Evolutionary conservation across 2,797 vertebrate species (phyloP).

Genomic region (Apogon talboti): DNA sequence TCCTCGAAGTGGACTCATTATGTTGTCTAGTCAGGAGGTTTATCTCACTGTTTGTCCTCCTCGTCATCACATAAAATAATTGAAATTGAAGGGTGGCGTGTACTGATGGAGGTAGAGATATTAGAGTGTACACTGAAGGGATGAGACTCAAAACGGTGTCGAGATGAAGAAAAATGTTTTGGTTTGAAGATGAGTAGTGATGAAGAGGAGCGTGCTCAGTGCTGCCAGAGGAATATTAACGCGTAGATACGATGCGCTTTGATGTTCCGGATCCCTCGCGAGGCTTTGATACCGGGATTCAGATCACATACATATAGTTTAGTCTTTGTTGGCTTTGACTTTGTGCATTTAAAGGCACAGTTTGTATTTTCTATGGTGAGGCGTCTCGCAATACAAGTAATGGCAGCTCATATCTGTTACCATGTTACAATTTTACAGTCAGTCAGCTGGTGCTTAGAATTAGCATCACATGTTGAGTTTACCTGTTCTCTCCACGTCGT

Average conservation of each 20-base stretch:
- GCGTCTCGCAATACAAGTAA: too few species aligned
- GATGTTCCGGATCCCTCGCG: neutral
- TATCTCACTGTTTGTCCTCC: constrained; percentile 40
- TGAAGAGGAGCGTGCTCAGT: neutral
- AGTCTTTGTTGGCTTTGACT: neutral
- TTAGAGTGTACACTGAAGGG: neutral
- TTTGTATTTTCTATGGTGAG: too few species aligned
- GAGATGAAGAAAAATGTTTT: neutral
- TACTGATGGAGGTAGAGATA: neutral
- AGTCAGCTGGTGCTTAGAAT: too few species aligned
- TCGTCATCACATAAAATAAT: constrained; percentile 42
- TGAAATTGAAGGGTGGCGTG: constrained; percentile 36
- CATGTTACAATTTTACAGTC: too few species aligned
- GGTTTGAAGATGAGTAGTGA: neutral
- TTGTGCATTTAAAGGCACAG: too few species aligned
- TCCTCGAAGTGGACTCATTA: constrained; percentile 51
- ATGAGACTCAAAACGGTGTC: neutral
- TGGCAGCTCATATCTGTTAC: too few species aligned
- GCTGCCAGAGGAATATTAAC: neutral
- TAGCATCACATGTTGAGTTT: too few species aligned
- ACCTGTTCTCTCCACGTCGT: too few species aligned
- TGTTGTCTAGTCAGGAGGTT: constrained; percentile 47
- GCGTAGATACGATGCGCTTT: neutral
- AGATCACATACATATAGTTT: neutral
- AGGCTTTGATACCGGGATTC: constrained; percentile 5